Percentiles rank a stretch among this genome's conserved stretches.
These are phyloP conservation scores for Diadema setosum DNA, from an alignment of 35 echinoderm and acorn worm species.

Conservation along the genomic window DNA sequence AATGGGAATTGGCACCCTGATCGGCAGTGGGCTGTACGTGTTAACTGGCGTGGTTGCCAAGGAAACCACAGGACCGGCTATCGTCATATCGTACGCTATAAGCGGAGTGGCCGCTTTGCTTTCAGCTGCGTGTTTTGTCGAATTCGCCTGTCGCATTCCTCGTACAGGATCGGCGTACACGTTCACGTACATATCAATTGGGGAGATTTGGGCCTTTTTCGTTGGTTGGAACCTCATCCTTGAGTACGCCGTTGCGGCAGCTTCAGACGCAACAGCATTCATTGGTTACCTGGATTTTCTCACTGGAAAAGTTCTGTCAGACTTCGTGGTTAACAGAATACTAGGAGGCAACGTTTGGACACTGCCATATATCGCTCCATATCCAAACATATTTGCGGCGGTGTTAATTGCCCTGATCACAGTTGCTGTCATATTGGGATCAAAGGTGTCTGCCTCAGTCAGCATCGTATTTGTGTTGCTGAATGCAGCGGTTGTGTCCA, in stretches of 20 bases:
- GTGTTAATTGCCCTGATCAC: background rate
- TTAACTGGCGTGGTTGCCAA: conserved; percentile 43
- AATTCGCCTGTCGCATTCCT: conserved; percentile 29
- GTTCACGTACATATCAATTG: conserved; percentile 38
- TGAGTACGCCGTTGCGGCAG: conserved; percentile 31
- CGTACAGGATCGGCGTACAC: conserved; percentile 43
- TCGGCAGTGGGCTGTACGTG: conserved; percentile 41
- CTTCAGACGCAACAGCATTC: background rate
- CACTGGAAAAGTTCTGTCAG: background rate
- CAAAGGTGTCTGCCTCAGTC: background rate
- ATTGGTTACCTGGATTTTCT: conserved; percentile 51
- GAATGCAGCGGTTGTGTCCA: background rate
- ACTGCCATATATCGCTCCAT: background rate
- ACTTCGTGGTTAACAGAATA: conserved; percentile 18
- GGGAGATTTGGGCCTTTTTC: conserved; percentile 45
- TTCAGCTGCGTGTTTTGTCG: conserved; percentile 35
- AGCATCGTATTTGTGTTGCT: background rate
- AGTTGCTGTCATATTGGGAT: background rate
- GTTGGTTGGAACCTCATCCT: conserved; percentile 55
- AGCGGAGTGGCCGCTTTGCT: conserved; percentile 23
- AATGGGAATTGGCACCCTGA: conserved; percentile 14
- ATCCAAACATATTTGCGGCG: conserved; percentile 37
- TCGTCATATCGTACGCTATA: conserved; percentile 17
- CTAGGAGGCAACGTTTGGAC: conserved; percentile 41
- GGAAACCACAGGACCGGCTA: conserved; percentile 36